phyloP scores from a whole-genome alignment of 1,140 invertebrate genomes.

The Samia ricini region DNA sequence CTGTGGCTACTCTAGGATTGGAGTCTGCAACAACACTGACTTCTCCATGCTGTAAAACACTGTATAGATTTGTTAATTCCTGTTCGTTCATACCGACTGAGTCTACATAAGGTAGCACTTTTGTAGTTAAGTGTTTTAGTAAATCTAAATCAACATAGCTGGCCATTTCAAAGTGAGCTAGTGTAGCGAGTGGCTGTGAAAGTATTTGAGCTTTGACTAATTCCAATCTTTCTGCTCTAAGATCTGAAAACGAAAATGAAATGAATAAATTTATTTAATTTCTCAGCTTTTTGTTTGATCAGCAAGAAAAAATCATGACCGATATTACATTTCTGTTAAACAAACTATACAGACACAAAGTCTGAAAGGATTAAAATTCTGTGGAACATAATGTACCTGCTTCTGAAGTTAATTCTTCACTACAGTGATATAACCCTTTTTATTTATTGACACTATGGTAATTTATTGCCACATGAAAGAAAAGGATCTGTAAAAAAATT shows the following conservation, averaged over 20 bases:
- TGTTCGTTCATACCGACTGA: slow-evolving; percentile 96
- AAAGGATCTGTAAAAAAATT: background rate
- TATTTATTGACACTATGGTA: no score
- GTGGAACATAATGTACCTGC: no score
- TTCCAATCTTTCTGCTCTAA: slow-evolving; percentile 80
- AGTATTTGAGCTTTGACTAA: slow-evolving; percentile 84
- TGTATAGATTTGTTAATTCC: slow-evolving; percentile 88
- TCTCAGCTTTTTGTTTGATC: no score
- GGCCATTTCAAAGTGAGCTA: slow-evolving; percentile 93
- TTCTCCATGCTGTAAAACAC: slow-evolving; percentile 83
- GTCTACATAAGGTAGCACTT: slow-evolving; percentile 87
- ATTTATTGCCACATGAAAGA: no score
- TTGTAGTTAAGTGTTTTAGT: slow-evolving; percentile 82
- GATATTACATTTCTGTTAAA: no score
- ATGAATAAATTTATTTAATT: background rate
- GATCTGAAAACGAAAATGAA: no score
- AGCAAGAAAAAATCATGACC: no score
- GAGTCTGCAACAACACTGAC: slow-evolving; percentile 88
- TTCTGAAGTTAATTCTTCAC: no score
- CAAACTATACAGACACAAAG: no score
- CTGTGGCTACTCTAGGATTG: slow-evolving; percentile 87
- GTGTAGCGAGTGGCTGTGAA: slow-evolving; percentile 78
- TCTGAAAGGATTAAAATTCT: no score
- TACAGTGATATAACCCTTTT: no score
- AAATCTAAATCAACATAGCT: slow-evolving; percentile 87